These are phyloP conservation scores for Agriopis leucophaearia DNA, from an alignment of 2,888 invertebrate genomes.

Conservation along the genomic window DNA sequence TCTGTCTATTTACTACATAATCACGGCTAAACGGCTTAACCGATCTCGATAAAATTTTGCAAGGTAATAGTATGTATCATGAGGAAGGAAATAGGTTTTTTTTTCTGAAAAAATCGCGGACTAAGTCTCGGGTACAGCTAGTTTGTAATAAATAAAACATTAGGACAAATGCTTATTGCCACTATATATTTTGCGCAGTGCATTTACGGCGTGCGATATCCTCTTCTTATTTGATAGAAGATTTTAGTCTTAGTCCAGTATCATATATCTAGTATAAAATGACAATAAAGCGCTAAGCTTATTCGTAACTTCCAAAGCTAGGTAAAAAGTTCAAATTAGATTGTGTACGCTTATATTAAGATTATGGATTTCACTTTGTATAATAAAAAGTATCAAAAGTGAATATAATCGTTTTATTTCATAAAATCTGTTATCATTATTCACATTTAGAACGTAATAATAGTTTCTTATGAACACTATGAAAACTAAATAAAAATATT, in stretches of 20 bases:
- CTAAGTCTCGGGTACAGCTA: no score
- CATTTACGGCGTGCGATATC: no score
- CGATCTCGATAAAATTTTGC: no score
- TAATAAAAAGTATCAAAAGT: conserved; percentile 40
- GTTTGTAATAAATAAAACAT: no score
- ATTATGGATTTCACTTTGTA: conserved; percentile 29
- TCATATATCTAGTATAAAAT: neutral
- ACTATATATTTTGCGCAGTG: no score
- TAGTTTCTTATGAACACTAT: neutral
- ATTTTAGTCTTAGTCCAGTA: neutral
- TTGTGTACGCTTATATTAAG: conserved; percentile 31
- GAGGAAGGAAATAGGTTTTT: no score
- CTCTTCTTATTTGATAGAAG: no score
- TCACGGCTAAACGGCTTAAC: no score
- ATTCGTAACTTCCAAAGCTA: conserved; percentile 42
- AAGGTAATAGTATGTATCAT: no score
- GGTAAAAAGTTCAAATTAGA: conserved; percentile 37
- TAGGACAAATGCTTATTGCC: no score
- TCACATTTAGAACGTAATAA: conserved; percentile 17
- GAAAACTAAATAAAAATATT: conserved; percentile 2
- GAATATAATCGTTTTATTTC: conserved; percentile 43
- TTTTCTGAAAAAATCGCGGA: no score
- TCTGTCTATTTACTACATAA: no score
- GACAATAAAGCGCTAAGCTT: conserved; percentile 21
- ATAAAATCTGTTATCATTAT: conserved; percentile 17